A percentile compares a stretch with the other conserved stretches of the same genome.
These are phyloP conservation scores for Netelia fuscicornis DNA, from an alignment of 2,888 invertebrate species.

Conservation along the genomic window DNA sequence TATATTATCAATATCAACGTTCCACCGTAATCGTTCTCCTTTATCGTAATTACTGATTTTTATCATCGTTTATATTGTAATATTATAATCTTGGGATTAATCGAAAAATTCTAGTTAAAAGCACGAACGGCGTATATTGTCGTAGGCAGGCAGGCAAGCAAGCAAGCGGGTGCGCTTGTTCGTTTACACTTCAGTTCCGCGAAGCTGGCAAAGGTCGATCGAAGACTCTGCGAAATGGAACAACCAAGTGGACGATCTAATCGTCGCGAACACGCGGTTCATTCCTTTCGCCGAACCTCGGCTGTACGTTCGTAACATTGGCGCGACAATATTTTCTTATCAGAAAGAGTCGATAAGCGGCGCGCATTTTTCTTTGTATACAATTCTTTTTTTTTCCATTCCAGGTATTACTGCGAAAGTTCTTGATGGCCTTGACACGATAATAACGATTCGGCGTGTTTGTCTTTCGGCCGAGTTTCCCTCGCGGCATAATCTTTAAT, in stretches of 20 bases:
- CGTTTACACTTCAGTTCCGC: background rate
- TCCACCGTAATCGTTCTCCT: too few species aligned
- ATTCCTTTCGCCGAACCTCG: slow-evolving; percentile 12
- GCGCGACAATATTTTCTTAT: background rate
- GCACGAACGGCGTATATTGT: too few species aligned
- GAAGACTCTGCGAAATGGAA: slow-evolving; percentile 3
- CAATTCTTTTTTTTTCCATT: too few species aligned
- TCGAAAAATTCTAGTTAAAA: too few species aligned
- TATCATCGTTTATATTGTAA: too few species aligned
- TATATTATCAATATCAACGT: background rate
- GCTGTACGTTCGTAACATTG: background rate
- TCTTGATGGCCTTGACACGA: background rate
- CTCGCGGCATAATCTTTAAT: background rate
- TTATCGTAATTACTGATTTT: too few species aligned
- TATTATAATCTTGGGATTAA: too few species aligned
- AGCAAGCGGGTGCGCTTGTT: background rate
- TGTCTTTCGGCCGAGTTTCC: background rate
- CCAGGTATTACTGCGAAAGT: too few species aligned
- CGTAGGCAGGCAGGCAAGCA: too few species aligned
- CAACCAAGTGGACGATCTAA: background rate
- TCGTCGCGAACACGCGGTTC: background rate
- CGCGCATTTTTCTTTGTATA: too few species aligned
- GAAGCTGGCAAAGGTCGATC: slow-evolving; percentile 17
- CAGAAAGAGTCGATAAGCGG: background rate
- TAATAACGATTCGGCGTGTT: background rate